Conservation (phyloP, 2,113 vertebrate species). For the Saccopteryx leptura region DNA sequence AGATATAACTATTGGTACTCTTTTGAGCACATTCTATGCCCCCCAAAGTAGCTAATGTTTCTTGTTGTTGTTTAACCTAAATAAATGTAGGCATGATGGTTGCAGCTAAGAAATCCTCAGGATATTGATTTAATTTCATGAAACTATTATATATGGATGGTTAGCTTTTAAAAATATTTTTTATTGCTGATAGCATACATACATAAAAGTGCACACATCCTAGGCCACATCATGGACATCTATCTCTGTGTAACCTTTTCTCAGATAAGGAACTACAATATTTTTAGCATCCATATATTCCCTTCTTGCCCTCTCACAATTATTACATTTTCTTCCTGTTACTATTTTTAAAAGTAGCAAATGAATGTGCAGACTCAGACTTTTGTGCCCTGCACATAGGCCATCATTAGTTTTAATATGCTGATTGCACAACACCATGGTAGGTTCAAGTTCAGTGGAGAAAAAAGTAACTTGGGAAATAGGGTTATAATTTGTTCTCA, state of each 20-base stretch:
- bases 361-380: not conserved
- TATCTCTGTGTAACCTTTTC: not conserved
- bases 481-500: slow-evolving; percentile 30
- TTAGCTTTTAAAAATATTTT: not conserved
- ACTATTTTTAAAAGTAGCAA: not conserved
- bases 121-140: not conserved
- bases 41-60: not conserved
- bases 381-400: not conserved
- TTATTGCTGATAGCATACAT: not conserved
- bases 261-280: not conserved
- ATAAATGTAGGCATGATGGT: not conserved
- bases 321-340: not conserved
- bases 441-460: not conserved
- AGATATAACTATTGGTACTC: not conserved
- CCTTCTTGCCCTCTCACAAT: not conserved
- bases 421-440: not conserved
- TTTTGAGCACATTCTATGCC: not conserved
- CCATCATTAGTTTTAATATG: not conserved
- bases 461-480: slow-evolving; percentile 42
- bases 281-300: not conserved
- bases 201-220: not conserved
- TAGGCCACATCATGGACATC: not conserved
- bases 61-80: not conserved
- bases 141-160: not conserved
- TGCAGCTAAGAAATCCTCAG: not conserved